phyloP scores from a whole-genome alignment of 1,140 invertebrate species.

The Antheraea mylitta region DNA sequence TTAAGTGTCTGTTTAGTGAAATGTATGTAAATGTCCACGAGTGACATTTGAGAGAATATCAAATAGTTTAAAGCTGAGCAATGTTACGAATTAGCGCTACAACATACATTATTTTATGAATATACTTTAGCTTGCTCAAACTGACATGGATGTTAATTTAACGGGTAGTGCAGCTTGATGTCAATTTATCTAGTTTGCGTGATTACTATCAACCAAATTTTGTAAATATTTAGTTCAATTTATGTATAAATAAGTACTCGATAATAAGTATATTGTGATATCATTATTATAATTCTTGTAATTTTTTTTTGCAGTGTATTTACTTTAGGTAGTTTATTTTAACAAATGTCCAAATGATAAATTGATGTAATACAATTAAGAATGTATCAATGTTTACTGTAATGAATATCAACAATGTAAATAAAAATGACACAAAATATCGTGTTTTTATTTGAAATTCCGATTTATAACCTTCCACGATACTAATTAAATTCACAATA shows the following conservation, averaged over 20 bases:
- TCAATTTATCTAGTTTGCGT: not conserved
- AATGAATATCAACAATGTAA: constrained; percentile 10
- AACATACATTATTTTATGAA: not conserved
- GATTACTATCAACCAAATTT: constrained; percentile 22
- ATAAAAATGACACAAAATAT: constrained; percentile 10
- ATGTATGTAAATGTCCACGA: too few relatives aligned
- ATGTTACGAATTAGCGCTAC: not conserved
- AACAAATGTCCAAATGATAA: constrained; percentile 1
- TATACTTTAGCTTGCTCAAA: not conserved
- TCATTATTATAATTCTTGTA: constrained; percentile 40
- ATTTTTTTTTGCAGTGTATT: constrained; percentile 25
- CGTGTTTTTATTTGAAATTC: constrained; percentile 3
- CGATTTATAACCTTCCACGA: not conserved
- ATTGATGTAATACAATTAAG: constrained; percentile 6
- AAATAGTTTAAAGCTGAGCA: not conserved
- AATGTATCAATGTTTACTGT: not conserved
- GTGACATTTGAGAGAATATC: not conserved
- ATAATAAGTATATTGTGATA: constrained; percentile 55
- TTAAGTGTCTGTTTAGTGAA: too few relatives aligned
- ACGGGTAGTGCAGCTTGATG: not conserved
- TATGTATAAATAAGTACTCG: constrained; percentile 41
- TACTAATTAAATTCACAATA: not conserved
- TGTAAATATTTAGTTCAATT: constrained; percentile 69
- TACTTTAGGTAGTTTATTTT: constrained; percentile 23
- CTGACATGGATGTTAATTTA: too few relatives aligned